Base-by-base conservation (phyloP, 2,113 vertebrate species). In the Ivindomyrus marchei region DNA sequence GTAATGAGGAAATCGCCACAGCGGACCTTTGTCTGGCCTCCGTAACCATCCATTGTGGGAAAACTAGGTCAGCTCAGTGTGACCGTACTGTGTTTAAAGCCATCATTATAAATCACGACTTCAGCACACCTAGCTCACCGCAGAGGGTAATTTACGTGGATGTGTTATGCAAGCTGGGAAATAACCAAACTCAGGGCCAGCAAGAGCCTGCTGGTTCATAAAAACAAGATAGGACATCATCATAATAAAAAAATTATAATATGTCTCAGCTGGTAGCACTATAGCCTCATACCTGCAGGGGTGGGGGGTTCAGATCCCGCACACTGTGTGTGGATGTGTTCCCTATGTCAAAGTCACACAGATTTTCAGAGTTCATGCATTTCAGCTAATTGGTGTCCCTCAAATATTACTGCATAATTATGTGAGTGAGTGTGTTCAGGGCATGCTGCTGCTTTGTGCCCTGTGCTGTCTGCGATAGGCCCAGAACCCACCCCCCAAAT, bases 21-120 rank as follows among this genome's bases (percentile, higher is more conserved):
- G n/a, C 4, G 70, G 15, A 17, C 39, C 52, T 89, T 80, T 90
- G 85, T 47, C 31, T 85, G 53, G 58, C 19, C 27, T 66, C 19
- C 15, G 17, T 66, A 89, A 89, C 87, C 83, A 15, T 42, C 88
- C 52, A 85, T 89, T 91, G 85, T 42, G 39, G 88, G 36, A 85
- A 85, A 85, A 85, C 83, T 27, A 86, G 88, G 88, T 91, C 80
- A 89, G 21, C 88, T 58, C 62, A 45, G 88, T 86, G 52, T 86
- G 88, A 77, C 66, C 49, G 27, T 56, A 52, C 74, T 66, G 36
- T 19, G 77, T 83, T 88, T 90, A 45, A 62, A 66, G 74, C 24
- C 87, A 56, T 31, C 21, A 84, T 85, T 66, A 85, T 89, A 88
- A 88, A 46, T 47, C 58, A 53, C 53, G 58, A 56, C 42, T 74